phyloP scores from a whole-genome alignment of 2,113 vertebrate genomes.

The Scophthalmus maximus region DNA sequence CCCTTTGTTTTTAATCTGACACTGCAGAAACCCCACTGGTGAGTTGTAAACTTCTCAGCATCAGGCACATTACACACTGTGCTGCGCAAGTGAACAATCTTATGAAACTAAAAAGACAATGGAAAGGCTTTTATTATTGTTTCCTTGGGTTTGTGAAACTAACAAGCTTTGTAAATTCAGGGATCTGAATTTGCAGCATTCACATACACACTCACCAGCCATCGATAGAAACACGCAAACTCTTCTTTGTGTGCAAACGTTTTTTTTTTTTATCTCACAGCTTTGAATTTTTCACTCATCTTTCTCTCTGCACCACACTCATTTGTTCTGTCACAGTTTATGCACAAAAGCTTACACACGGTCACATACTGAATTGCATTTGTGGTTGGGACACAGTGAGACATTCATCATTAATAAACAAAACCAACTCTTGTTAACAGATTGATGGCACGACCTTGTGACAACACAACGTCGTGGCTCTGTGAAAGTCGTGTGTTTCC shows the following conservation, averaged over 20 bases:
- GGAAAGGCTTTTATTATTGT: no score
- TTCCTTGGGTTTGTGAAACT: no score
- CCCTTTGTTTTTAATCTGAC: slow-evolving; percentile 44
- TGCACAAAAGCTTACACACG: slow-evolving; percentile 7
- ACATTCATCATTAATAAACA: slow-evolving; percentile 40
- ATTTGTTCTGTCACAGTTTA: slow-evolving; percentile 50
- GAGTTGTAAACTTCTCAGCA: no score
- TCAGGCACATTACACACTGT: no score
- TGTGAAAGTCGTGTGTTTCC: neutral
- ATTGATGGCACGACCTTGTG: slow-evolving; percentile 19
- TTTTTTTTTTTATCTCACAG: neutral
- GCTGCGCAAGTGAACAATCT: no score
- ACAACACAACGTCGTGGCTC: neutral
- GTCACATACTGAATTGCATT: neutral
- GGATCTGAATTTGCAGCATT: no score
- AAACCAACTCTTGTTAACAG: slow-evolving; percentile 40
- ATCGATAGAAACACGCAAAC: slow-evolving; percentile 27
- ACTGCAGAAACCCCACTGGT: neutral
- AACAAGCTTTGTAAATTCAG: slow-evolving; percentile 11
- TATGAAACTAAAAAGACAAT: no score
- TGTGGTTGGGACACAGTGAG: slow-evolving; percentile 11
- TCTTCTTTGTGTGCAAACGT: neutral
- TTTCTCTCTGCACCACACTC: slow-evolving; percentile 19
- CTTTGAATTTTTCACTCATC: slow-evolving; percentile 10
- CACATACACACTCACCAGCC: no score